phyloP scores from a whole-genome alignment of 2,888 invertebrate genomes.

The Ophion obscuratus region DNA sequence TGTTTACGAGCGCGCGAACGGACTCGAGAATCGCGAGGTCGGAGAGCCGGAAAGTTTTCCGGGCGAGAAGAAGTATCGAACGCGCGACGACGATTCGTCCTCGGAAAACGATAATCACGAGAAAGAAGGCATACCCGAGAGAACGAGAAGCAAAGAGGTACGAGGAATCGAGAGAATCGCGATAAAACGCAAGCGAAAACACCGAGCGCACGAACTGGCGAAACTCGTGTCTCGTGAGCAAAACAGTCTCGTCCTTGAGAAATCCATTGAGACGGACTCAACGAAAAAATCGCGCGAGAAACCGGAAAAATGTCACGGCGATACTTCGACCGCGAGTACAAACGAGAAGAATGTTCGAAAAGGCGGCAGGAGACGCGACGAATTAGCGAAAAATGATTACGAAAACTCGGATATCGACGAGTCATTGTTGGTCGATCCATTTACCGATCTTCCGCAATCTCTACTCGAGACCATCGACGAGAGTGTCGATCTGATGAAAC shows the following conservation, averaged over 20 bases:
- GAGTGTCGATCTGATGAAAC: not conserved
- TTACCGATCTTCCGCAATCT: slow-evolving; percentile 52
- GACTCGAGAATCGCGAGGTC: not conserved
- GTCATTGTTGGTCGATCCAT: slow-evolving; percentile 54
- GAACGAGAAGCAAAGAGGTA: not conserved
- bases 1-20: not conserved
- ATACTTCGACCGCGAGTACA: not conserved
- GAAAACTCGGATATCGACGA: slow-evolving; percentile 58
- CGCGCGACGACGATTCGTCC: not conserved
- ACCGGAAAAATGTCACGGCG: not conserved
- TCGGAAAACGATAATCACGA: not conserved
- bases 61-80: not conserved
- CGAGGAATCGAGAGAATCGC: not conserved
- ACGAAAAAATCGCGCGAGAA: not conserved
- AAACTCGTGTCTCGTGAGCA: not conserved
- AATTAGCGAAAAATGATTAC: slow-evolving; percentile 19
- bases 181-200: not conserved
- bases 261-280: not conserved
- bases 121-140: not conserved
- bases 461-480: slow-evolving; percentile 31
- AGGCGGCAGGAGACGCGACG: not conserved
- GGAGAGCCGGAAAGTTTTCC: not conserved
- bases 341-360: not conserved
- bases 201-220: not conserved
- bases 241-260: not conserved